These are phyloP conservation scores for Chionoecetes opilio DNA, from an alignment of 1,140 invertebrate genomes.

Conservation along the genomic window DNA sequence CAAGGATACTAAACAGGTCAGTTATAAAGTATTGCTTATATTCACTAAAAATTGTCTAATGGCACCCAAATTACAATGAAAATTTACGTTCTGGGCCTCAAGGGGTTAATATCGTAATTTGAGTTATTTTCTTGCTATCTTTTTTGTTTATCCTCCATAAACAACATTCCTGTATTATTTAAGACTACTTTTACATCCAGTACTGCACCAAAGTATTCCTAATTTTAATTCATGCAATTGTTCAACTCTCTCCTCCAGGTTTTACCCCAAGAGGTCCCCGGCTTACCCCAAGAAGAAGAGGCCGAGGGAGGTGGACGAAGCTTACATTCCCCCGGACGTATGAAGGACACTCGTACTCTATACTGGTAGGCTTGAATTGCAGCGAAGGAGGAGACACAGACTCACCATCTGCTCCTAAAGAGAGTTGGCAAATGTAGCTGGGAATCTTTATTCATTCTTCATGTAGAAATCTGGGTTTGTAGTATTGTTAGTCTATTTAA, in stretches of 20 bases:
- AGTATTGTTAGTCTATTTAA: no score
- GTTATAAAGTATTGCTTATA: no score
- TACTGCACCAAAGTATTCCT: background rate
- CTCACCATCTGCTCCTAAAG: background rate
- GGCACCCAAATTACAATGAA: no score
- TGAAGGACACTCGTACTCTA: background rate
- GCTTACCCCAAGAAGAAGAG: constrained; percentile 38
- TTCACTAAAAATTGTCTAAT: no score
- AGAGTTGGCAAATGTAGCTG: no score
- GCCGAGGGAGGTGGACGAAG: constrained; percentile 21
- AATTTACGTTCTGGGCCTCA: no score
- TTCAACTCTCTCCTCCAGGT: background rate
- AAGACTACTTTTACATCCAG: background rate
- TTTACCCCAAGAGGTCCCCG: background rate
- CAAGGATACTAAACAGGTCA: no score
- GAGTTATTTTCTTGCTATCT: no score
- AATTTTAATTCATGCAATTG: background rate
- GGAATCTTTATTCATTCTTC: no score
- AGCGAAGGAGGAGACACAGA: background rate
- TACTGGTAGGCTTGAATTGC: background rate
- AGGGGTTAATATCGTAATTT: no score
- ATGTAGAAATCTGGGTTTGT: no score
- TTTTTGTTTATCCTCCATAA: no score
- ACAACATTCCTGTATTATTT: background rate
- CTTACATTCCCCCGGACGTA: constrained; percentile 60